Evolutionary conservation across 2,113 vertebrate species (phyloP).

Genomic region (Leucosticte australis): DNA sequence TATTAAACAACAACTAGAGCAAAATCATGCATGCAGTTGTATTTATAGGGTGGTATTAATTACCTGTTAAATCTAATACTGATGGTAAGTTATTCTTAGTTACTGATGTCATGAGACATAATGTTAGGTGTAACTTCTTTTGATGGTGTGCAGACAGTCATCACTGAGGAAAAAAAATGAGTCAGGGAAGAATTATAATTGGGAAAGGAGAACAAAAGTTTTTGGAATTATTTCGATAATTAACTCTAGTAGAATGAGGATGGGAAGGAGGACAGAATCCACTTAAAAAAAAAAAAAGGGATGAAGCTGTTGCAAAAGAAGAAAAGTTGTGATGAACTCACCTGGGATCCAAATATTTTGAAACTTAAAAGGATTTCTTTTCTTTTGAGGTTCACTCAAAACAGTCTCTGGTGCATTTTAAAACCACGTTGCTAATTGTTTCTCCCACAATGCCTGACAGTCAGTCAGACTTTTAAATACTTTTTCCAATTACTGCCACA

Average conservation of each 20-base stretch:
- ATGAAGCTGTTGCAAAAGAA: neutral
- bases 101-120: neutral
- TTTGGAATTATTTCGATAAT: neutral
- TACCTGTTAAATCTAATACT: neutral
- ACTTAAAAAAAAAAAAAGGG: neutral
- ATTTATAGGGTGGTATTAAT: neutral
- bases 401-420: constrained; percentile 4
- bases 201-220: neutral
- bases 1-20: neutral
- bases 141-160: neutral
- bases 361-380: constrained; percentile 34
- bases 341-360: constrained; percentile 59
- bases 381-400: constrained; percentile 32
- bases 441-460: constrained; percentile 36
- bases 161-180: neutral
- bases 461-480: constrained; percentile 25
- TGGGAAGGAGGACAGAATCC: neutral
- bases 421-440: constrained; percentile 46
- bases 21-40: neutral
- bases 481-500: constrained; percentile 23
- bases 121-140: neutral
- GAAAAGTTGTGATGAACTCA: neutral
- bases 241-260: neutral
- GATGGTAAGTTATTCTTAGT: neutral
- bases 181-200: neutral